phyloP scores from a whole-genome alignment of 2,113 vertebrate species.

The Chascanopsetta lugubris region DNA sequence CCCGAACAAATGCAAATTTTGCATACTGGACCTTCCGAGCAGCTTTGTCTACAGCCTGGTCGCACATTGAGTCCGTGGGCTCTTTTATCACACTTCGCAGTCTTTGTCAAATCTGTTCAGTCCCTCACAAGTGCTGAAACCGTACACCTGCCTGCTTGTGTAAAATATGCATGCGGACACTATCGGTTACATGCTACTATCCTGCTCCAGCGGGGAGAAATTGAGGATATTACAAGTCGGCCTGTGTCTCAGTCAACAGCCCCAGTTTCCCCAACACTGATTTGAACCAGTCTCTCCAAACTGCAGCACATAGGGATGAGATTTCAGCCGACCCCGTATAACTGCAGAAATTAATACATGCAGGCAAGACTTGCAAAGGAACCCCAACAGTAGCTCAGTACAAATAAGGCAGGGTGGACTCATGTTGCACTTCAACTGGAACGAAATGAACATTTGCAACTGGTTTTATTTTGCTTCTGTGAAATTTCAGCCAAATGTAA shows the following conservation, averaged over 20 bases:
- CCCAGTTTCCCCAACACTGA: slow-evolving; percentile 74
- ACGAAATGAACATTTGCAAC: slow-evolving; percentile 14
- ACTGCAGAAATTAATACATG: slow-evolving; percentile 42
- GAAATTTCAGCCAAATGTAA: neutral
- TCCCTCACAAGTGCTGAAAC: slow-evolving; percentile 65
- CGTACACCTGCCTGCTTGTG: slow-evolving; percentile 63
- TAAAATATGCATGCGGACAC: slow-evolving; percentile 78
- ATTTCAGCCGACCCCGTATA: slow-evolving; percentile 46
- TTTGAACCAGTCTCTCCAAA: slow-evolving; percentile 69
- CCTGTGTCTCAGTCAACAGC: slow-evolving; percentile 65
- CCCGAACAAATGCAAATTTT: neutral
- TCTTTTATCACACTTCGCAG: slow-evolving; percentile 6
- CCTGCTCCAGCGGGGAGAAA: slow-evolving; percentile 69
- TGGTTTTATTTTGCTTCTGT: slow-evolving; percentile 2
- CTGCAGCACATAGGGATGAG: slow-evolving; percentile 65
- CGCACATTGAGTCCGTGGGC: neutral
- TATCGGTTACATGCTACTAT: slow-evolving; percentile 73
- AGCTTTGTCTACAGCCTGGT: neutral
- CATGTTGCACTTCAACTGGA: slow-evolving; percentile 20
- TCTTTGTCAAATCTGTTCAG: slow-evolving; percentile 73
- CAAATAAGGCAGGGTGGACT: slow-evolving; percentile 19
- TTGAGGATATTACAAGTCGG: slow-evolving; percentile 71
- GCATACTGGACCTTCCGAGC: too few species aligned
- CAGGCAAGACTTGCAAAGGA: slow-evolving; percentile 24
- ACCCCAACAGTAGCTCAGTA: slow-evolving; percentile 27